Evolutionary conservation across 2,888 invertebrate genomes (phyloP).

Genomic region (Emmelina monodactyla): DNA sequence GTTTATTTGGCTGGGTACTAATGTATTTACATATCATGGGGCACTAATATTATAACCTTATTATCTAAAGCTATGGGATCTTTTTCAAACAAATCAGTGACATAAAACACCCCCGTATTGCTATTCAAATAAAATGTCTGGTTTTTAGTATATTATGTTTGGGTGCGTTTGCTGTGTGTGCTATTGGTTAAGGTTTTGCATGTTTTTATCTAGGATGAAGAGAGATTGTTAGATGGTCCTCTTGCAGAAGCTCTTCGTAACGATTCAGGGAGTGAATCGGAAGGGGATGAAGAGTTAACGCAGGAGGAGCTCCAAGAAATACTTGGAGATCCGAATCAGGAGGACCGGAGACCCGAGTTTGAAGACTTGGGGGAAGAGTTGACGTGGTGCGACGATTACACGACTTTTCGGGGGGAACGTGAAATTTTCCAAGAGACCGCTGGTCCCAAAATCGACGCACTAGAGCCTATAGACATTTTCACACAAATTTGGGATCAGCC

Average conservation of each 20-base stretch:
- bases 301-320: constrained; percentile 4
- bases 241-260: constrained; percentile 4
- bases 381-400: constrained; percentile 3
- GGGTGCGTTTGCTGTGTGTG: constrained; percentile 3
- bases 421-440: constrained; percentile 4
- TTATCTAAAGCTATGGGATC: no score
- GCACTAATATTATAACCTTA: no score
- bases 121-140: no score
- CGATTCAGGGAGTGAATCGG: constrained; percentile 6
- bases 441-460: constrained; percentile 3
- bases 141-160: no score
- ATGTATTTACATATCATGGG: background rate
- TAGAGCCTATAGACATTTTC: constrained; percentile 6
- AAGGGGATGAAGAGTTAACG: constrained; percentile 8
- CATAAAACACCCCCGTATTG: no score
- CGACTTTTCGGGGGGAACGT: background rate
- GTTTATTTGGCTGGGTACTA: background rate
- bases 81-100: no score
- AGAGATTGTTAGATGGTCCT: constrained; percentile 1
- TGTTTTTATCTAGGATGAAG: constrained; percentile 3
- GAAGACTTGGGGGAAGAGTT: constrained; percentile 4
- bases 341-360: constrained; percentile 2
- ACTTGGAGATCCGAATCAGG: constrained; percentile 2
- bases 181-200: constrained; percentile 4
- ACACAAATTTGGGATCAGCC: constrained; percentile 4